Base-by-base conservation (phyloP, 2,888 invertebrate genomes). In the Diaperis boleti region DNA sequence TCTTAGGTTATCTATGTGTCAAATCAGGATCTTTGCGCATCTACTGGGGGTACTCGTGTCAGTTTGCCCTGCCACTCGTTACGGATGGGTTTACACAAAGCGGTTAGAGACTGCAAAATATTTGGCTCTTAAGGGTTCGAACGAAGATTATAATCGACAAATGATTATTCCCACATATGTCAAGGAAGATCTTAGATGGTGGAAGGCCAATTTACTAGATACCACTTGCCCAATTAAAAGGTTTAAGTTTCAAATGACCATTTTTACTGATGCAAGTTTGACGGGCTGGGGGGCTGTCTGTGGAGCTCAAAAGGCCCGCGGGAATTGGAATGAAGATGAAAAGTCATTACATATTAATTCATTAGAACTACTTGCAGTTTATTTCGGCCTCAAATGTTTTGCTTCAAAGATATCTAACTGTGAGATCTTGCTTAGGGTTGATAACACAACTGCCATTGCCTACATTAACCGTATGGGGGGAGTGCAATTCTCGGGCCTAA, bases 321-420 rank as follows among this genome's bases (percentile, higher is more conserved):
- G 72, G 6, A 68, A 60, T 29, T 73, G 71, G 72, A 52, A 57
- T 13, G 33, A n/a, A 4, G 5, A 14, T 45, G 71, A 62, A 50
- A 55, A 29, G 31, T 7, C 1, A 14, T 14, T 14, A 45, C 70
- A 52, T 67, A 73, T 45, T 63, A 73, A 65, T 13, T 37, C n/a
- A 11, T 31, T 37, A 15, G 52, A 37, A 37, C 1, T 52, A 5
- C 7, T 17, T 57, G 69, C 70, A 3, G 54, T 47, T 10, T 65
- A 56, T 39, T 18, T 33, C 8, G 69, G 31, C 5, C 17, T 68
- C 2, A 39, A 62, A 26, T 62, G 26, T 31, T 73, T 69, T 37
- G 66, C 69, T 3, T 44, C 49, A 18, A 3, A 47, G 7, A 2
- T 31, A 4, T 10, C 8, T 6, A 44, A 29, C 44, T 39, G 10